Evolutionary conservation across 2,797 vertebrate species (phyloP).

Genomic region (Halcyon chelicuti): DNA sequence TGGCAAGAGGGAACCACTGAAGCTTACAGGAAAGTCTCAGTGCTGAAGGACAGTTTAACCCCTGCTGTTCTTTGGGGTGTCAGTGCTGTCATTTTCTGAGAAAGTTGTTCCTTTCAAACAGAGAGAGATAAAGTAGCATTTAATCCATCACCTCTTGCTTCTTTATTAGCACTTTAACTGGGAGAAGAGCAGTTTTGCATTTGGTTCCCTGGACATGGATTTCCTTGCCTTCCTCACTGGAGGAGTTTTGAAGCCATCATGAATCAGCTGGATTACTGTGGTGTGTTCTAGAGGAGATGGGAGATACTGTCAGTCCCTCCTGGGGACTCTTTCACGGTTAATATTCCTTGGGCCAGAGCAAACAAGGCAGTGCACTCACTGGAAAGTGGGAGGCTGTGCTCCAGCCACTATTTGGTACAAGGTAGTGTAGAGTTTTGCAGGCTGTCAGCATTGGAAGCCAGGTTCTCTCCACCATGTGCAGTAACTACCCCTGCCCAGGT

Average conservation of each 20-base stretch:
- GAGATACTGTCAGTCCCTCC: background rate
- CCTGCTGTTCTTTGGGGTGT: accelerated
- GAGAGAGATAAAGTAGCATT: background rate
- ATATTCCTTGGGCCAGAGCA: background rate
- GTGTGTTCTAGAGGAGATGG: background rate
- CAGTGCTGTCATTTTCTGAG: background rate
- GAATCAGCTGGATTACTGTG: background rate
- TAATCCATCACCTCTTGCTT: background rate
- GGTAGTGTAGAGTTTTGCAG: background rate
- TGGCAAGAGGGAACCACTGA: background rate
- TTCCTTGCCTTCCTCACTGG: background rate
- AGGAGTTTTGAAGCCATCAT: background rate
- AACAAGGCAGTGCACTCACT: background rate
- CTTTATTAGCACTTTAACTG: background rate
- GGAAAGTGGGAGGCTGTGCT: background rate
- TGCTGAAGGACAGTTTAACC: background rate
- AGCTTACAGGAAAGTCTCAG: background rate
- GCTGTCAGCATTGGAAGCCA: background rate
- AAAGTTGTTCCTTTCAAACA: background rate
- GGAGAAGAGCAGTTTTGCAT: background rate
- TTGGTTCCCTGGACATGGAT: background rate
- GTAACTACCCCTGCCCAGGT: background rate
- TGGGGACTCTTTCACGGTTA: background rate
- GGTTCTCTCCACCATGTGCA: accelerated
- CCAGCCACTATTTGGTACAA: background rate